Conservation (phyloP, 2,888 invertebrate genomes). For the Alentia gelatinosa region DNA sequence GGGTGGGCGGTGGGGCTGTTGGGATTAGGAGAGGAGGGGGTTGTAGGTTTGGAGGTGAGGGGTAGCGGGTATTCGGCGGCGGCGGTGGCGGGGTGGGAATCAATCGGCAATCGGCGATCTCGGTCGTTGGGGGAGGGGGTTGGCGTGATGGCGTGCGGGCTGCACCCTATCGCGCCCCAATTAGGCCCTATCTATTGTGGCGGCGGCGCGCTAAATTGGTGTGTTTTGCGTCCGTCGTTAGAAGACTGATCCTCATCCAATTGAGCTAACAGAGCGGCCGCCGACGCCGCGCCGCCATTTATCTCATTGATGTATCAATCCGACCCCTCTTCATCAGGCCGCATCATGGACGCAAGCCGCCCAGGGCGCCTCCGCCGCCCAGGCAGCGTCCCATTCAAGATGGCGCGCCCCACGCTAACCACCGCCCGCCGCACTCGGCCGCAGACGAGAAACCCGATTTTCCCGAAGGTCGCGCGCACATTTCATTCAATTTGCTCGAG, state of each 20-base stretch:
- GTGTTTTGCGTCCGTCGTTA: conserved; percentile 47
- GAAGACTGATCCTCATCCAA: conserved; percentile 52
- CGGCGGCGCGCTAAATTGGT: conserved; percentile 44
- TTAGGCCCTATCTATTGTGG: conserved; percentile 47
- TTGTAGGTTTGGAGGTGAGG: not conserved
- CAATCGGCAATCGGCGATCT: conserved; percentile 22
- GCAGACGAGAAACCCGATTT: conserved; percentile 36
- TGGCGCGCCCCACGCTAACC: conserved; percentile 40
- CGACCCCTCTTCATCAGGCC: conserved; percentile 49
- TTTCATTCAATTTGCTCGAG: conserved; percentile 54
- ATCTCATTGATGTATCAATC: conserved; percentile 53
- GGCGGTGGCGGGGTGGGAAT: conserved; percentile 20
- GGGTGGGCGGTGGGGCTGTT: not conserved
- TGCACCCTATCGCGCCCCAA: conserved; percentile 27
- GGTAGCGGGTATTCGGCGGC: not conserved
- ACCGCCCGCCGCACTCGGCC: conserved; percentile 14
- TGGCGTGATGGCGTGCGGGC: conserved; percentile 22
- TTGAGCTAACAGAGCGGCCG: conserved; percentile 45
- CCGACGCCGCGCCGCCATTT: conserved; percentile 39
- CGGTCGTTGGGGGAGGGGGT: not conserved
- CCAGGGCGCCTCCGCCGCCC: not conserved
- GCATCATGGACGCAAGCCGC: conserved; percentile 10
- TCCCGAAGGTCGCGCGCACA: conserved; percentile 52
- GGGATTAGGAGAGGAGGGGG: not conserved
- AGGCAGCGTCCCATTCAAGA: conserved; percentile 14